Evolutionary conservation across 2,113 vertebrate genomes (phyloP).

Genomic region (Myxocyprinus asiaticus): DNA sequence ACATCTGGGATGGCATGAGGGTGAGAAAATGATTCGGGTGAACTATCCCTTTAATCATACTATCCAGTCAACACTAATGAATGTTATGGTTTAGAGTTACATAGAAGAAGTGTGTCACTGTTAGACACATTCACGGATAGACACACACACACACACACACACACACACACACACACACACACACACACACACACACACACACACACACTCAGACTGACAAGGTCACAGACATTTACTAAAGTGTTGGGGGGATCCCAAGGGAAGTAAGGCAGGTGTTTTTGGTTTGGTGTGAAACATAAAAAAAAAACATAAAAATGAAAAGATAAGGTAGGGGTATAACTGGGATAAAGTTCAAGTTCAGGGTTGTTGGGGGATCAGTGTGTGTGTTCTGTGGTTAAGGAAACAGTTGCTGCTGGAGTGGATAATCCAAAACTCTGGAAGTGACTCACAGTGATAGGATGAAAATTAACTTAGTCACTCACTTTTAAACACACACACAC

Average conservation of each 20-base stretch:
- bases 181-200: neutral
- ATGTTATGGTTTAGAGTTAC: neutral
- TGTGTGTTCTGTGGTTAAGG: constrained; percentile 21
- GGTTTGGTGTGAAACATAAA: neutral
- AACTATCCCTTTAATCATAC: neutral
- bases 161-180: neutral
- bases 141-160: too few species aligned
- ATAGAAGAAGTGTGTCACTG: neutral
- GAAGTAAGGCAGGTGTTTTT: constrained; percentile 6
- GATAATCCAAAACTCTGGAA: constrained; percentile 43
- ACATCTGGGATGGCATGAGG: too few species aligned
- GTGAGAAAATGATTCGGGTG: too few species aligned
- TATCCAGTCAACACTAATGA: neutral
- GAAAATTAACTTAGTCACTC: constrained; percentile 44
- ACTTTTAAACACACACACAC: neutral
- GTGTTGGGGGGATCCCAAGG: neutral
- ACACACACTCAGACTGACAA: neutral
- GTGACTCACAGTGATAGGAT: constrained; percentile 49
- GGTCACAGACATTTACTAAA: neutral
- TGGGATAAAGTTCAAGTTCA: neutral
- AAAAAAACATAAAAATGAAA: neutral
- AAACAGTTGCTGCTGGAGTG: neutral
- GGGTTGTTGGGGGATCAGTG: too few species aligned
- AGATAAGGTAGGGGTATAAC: constrained; percentile 3
- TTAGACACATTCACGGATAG: neutral